Evolutionary conservation across 2,113 vertebrate genomes (phyloP).

Genomic region (Mionectes macconnelli): DNA sequence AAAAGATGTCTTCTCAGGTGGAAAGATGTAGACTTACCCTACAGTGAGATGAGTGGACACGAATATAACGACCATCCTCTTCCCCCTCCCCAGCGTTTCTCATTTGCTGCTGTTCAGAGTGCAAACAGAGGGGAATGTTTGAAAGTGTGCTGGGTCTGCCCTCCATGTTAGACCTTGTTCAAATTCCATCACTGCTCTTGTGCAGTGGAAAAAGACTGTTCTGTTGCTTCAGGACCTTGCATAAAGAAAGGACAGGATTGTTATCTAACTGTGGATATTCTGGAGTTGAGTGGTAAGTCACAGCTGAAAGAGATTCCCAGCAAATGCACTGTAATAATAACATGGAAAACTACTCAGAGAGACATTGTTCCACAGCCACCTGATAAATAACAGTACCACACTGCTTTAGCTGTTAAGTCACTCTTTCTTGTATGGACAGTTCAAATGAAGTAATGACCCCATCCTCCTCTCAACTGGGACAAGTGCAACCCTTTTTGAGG

Average conservation of each 20-base stretch:
- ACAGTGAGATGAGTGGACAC: accelerated
- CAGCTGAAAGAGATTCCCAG: background rate
- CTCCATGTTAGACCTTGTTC: background rate
- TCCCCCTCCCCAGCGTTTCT: background rate
- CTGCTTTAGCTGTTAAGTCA: background rate
- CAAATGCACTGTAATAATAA: background rate
- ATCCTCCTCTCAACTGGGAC: background rate
- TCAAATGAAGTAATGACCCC: background rate
- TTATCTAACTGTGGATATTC: background rate
- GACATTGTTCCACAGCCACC: accelerated
- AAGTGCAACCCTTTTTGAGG: accelerated
- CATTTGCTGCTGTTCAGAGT: background rate
- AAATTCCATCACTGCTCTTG: background rate
- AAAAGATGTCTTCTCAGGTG: background rate
- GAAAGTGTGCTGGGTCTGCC: background rate
- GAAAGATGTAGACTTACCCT: background rate
- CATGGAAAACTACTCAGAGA: background rate
- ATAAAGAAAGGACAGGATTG: background rate
- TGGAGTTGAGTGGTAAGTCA: background rate
- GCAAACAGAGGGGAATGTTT: background rate
- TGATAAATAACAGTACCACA: background rate
- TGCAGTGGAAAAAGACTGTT: background rate
- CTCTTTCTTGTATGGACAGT: background rate
- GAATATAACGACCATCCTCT: too few relatives aligned
- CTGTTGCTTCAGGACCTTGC: background rate